Base-by-base conservation (phyloP, 2,797 vertebrate species). In the Prunella strophiata region DNA sequence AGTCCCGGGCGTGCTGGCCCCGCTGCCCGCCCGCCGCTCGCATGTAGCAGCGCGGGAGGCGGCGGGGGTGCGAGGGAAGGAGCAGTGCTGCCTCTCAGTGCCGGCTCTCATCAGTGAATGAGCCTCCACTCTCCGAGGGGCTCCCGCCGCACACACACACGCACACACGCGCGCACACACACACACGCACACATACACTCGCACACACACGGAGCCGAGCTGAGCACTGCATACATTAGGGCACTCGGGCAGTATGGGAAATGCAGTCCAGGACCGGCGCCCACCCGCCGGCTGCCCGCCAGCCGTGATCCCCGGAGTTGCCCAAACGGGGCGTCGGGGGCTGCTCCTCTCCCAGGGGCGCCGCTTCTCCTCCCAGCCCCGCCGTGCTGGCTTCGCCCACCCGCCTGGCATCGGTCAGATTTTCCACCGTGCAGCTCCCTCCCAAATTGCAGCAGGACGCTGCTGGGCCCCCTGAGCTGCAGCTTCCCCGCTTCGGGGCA, bases 11-110 rank as follows among this genome's bases (percentile, higher is more conserved):
- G 97, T 89, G 96, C 97, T 97, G 97, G 97, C 97, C 98, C 98
- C 97, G 96, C 96, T 96, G 93, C 97, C 97, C 97, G 94, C 95
- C 97, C 97, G 97, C 98, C 96, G 97, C 97, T 98, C 98, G 98
- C 98, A 98, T 98, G 98, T 96, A 90, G 98, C 97, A 96, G 98
- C 97, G 96, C 97, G 97, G 94, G 97, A 97, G 97, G 96, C 97
- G 96, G 78, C 92, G 93, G 96, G 91, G 97, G 97, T 87, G 97
- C 96, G 97, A 97, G 97, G 96, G 93, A 98, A 99, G 98, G 98
- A 97, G 98, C 98, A 98, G 98, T 98, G 98, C 98, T 98, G 99
- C 98, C 98, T 98, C 99, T 98, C 99, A 98, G 98, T 98, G 99
- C 99, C 98, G 98, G 98, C 98, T 97, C 98, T 98, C 98, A 98